A percentile compares a stretch with the other conserved stretches of the same genome.
Conservation (phyloP, 2,888 invertebrate species). For the Atherix ibis region DNA sequence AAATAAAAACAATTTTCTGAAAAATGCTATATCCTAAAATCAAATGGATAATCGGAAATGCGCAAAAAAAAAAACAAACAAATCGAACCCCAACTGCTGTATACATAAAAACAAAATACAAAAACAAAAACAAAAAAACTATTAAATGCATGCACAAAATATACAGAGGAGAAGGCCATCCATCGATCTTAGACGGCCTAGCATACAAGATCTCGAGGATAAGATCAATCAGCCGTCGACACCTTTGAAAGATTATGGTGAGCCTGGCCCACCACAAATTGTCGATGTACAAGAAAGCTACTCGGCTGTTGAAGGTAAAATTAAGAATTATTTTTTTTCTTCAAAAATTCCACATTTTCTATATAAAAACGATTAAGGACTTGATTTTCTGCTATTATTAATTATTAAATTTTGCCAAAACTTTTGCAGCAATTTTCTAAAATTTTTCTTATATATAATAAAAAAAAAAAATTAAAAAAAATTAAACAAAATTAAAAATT, state of each 20-base stretch:
- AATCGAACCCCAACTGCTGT: not conserved
- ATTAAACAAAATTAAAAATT: no score
- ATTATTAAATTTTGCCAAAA: no score
- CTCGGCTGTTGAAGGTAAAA: slow-evolving; percentile 85
- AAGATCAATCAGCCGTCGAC: slow-evolving; percentile 82
- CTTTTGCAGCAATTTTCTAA: no score
- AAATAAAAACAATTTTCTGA: no score
- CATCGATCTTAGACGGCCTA: slow-evolving; percentile 77
- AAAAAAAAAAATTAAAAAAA: no score
- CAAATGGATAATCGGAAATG: no score
- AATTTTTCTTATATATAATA: no score
- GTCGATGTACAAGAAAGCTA: slow-evolving; percentile 90
- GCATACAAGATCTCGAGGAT: slow-evolving; percentile 79
- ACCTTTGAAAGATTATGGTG: slow-evolving; percentile 65
- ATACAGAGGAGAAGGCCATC: slow-evolving; percentile 68
- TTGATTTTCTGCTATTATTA: not conserved
- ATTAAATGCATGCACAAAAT: not conserved
- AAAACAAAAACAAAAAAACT: not conserved
- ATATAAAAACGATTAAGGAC: not conserved
- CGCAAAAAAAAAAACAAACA: slow-evolving; percentile 1
- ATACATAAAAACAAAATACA: not conserved
- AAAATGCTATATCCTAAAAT: no score
- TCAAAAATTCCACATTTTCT: not conserved
- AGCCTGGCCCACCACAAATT: slow-evolving; percentile 74
- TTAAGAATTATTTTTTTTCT: not conserved